phyloP scores from a whole-genome alignment of 2,888 invertebrate genomes.

The Tortrix viridana region DNA sequence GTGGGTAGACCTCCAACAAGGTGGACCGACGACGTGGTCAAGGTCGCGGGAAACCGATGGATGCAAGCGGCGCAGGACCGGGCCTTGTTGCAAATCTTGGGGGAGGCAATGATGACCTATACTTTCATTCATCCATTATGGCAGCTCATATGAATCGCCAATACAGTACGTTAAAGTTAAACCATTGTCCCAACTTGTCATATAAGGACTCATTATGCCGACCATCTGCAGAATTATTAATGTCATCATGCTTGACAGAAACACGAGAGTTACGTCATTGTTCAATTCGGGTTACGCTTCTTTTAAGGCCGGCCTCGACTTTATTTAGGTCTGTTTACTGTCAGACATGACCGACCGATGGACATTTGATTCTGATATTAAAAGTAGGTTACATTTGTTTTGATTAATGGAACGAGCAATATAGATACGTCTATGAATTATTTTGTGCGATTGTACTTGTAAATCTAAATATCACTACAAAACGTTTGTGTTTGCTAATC shows the following conservation, averaged over 20 bases:
- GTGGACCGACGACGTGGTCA: no score
- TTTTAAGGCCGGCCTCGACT: conserved; percentile 6
- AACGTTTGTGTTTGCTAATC: no score
- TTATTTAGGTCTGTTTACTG: conserved; percentile 12
- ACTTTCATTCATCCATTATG: no score
- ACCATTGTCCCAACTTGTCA: background rate
- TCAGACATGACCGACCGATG: background rate
- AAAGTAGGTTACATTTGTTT: conserved; percentile 3
- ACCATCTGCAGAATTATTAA: conserved; percentile 8
- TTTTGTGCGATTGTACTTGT: background rate
- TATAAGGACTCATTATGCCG: background rate
- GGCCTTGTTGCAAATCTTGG: no score
- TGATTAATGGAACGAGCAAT: background rate
- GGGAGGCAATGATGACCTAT: no score
- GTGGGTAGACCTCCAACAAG: no score
- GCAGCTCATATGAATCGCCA: no score
- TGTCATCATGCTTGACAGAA: conserved; percentile 1
- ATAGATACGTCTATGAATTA: background rate
- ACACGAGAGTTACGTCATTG: conserved; percentile 13
- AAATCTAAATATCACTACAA: background rate
- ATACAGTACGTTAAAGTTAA: background rate
- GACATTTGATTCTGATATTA: conserved; percentile 1
- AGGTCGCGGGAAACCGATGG: no score
- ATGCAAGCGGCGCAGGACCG: no score
- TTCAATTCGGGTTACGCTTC: conserved; percentile 12